phyloP scores from a whole-genome alignment of 2,797 vertebrate genomes.

The Echeneis naucrates region DNA sequence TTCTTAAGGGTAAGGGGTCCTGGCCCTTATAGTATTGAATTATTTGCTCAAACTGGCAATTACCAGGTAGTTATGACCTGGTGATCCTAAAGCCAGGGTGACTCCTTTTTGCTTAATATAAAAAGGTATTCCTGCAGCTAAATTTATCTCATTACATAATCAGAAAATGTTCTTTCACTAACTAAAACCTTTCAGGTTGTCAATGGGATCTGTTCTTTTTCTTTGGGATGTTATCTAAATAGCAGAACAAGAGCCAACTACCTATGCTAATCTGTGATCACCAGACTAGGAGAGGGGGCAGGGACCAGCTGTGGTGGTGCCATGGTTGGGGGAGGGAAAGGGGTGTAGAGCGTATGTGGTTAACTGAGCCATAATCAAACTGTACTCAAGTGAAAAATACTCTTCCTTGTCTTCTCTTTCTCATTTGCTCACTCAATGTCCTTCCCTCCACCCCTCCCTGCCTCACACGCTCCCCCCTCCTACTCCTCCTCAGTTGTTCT shows the following conservation, averaged over 20 bases:
- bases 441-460: constrained; percentile 62
- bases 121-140: background rate
- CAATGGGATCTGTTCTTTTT: constrained; percentile 6
- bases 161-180: background rate
- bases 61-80: constrained; percentile 9
- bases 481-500: constrained; percentile 63
- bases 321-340: constrained; percentile 76
- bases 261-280: constrained; percentile 70
- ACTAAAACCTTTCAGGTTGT: constrained; percentile 23
- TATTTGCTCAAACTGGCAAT: constrained; percentile 44
- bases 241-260: constrained; percentile 41
- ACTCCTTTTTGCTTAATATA: background rate
- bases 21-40: constrained; percentile 40
- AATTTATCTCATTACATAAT: background rate
- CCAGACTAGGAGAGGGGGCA: constrained; percentile 69
- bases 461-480: constrained; percentile 24
- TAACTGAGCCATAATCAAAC: constrained; percentile 76
- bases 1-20: constrained; percentile 14
- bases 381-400: constrained; percentile 81
- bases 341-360: constrained; percentile 65
- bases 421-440: constrained; percentile 52
- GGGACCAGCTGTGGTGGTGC: constrained; percentile 77
- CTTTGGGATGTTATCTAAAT: constrained; percentile 30
- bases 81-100: constrained; percentile 9
- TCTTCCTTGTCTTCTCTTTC: constrained; percentile 76